Evolutionary conservation across 2,888 invertebrate species (phyloP).

Genomic region (Drosophila testacea): DNA sequence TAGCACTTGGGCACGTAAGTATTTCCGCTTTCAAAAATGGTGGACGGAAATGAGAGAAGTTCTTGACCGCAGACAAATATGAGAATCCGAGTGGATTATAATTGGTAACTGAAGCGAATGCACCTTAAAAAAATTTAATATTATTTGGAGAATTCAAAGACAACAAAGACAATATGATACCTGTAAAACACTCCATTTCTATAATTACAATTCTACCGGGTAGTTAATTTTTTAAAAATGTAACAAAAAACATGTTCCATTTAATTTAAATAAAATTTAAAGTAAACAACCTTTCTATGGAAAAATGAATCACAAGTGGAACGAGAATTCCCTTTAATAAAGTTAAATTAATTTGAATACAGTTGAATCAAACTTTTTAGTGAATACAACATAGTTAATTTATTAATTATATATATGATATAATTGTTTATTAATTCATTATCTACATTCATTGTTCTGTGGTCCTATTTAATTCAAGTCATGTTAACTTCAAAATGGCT

Average conservation of each 20-base stretch:
- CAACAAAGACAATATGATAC: neutral
- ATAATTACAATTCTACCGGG: no score
- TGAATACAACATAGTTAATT: neutral
- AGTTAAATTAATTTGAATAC: neutral
- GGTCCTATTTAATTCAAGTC: neutral
- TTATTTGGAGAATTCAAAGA: neutral
- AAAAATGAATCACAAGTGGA: neutral
- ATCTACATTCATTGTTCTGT: neutral
- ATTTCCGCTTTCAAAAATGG: constrained; percentile 38
- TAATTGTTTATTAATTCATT: neutral
- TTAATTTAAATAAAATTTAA: no score
- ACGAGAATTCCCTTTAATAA: neutral
- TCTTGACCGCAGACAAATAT: constrained; percentile 14
- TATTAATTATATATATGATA: neutral
- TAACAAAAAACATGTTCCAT: no score
- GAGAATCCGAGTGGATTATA: constrained; percentile 1
- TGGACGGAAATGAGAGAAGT: constrained; percentile 43
- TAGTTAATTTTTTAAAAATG: no score
- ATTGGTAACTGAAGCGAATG: constrained; percentile 15
- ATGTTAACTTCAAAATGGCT: neutral
- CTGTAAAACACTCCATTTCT: no score
- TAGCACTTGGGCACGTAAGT: constrained; percentile 24
- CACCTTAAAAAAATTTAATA: constrained; percentile 5
- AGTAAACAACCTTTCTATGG: neutral
- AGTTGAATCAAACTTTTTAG: neutral